Evolutionary conservation across 2,113 vertebrate genomes (phyloP), one percentile per base, ranked within the genome.

Genomic region (Engraulis encrasicolus): DNA sequence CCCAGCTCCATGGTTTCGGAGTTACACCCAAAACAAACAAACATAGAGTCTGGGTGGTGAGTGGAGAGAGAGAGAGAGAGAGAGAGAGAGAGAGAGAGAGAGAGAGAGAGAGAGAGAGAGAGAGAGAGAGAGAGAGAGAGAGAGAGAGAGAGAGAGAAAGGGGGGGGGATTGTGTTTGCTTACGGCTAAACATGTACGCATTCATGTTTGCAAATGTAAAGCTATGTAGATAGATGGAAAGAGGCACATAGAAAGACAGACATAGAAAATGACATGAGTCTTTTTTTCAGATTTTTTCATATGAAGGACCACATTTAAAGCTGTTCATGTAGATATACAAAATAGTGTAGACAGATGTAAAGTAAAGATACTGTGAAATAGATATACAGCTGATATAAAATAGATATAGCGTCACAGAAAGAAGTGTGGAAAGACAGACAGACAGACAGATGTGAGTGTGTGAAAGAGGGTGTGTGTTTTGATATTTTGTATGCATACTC

Each of bases 11-110:
- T 94, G 93, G 94, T 94, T 95, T 94, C 94, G 88, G 58, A 48
- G 93, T 91, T 90, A 92, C 94, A 90, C 92, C 93, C 93, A 92
- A 92, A 93, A 93, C 92, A 95, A 95, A 95, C 90, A 95, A 92
- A 93, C 92, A 91, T 88, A 83, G 82, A 84, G 83, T 88, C 85
- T 90, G 86, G 89, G 88, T 89, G 85, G 52, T 79, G 82, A 74
- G 66, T 34, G 66, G 66, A 14, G 66, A 31, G 31, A 74, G 27
- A 12, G 2, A 31, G 61, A 71, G 6, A 66, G 58, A 31, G n/a
- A 12, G 27, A 27, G 58, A 66, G 12, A 66, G 20, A 20, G 3
- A 58, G 6, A 31, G 52, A 79, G 78, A 58, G 80, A 17, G 31
- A 74, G 27, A 36, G n/a, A 66, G 6, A 27, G n/a, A 66, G 7